Base-by-base conservation (phyloP, 2,113 vertebrate genomes). In the Oncorhynchus mykiss region DNA sequence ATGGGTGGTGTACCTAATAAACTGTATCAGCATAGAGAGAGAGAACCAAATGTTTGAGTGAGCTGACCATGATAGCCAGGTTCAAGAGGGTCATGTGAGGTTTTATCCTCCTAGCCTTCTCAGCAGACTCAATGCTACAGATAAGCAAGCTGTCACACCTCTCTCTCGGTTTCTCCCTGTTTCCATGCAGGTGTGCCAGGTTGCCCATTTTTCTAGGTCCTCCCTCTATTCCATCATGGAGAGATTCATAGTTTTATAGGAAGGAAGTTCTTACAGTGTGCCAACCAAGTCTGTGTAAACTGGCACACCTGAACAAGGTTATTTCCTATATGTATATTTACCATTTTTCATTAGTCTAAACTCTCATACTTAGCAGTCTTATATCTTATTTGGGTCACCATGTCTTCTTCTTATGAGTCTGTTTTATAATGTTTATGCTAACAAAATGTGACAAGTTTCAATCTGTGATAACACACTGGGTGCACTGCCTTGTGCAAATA, bases 401-500 rank as follows among this genome's bases (percentile, higher is more conserved):
- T 18, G 20, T 60, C 60, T 18, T 20, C 1, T 62, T 60, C 60
- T 18, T 20, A n/a, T 64, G 16, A 64, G 20, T 62, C 51, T 54
- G 51, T 54, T 54, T 54, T 7, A 54, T 16, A 54, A 79, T 66
- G 48, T 16, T 29, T 48, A 49, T 65, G 1, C 16, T 20, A 34
- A 34, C 5, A 34, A 34, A 34, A 34, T 67, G 18, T 68, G 70
- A 65, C 76, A 27, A 6, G 29, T 82, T 75, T 74, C 65, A 51
- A 4, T 51, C 1, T n/a, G 31, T 48, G 11, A 18, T 16, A 24
- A 14, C 14, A 7, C 4, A 14, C 59, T 45, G 60, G 76, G 77
- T 7, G 34, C 80, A 11, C 75, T 4, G 49, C 81, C 80, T 70
- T 87, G 80, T 73, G 83, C 74, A 72, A 88, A 88, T 71, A 91